Percentiles rank a stretch among this genome's conserved stretches.
Conservation (phyloP, 1,140 invertebrate species). For the Globodera rostochiensis region DNA sequence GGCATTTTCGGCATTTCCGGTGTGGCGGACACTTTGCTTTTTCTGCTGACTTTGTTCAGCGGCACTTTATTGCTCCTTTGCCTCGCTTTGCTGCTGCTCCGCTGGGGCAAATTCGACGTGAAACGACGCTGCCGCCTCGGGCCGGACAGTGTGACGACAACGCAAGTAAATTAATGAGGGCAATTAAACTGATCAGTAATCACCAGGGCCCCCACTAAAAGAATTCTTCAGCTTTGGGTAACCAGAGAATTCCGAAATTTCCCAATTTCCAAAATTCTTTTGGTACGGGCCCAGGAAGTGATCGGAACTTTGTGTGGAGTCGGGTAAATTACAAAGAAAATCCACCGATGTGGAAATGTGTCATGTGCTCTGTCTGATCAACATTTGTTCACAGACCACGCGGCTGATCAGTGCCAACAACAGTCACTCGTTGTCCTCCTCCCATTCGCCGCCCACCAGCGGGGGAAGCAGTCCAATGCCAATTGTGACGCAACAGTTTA, state of each 20-base stretch:
- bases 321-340: too few species aligned
- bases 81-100: conserved; percentile 16
- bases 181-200: too few species aligned
- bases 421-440: conserved; percentile 54
- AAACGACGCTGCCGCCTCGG: conserved; percentile 32
- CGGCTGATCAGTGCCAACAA: conserved; percentile 48
- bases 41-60: conserved; percentile 27
- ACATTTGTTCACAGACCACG: conserved; percentile 30
- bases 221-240: too few species aligned
- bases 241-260: too few species aligned
- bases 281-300: too few species aligned
- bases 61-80: conserved; percentile 8
- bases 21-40: conserved; percentile 17
- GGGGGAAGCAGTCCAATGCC: conserved; percentile 34
- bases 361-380: conserved; percentile 25
- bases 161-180: conserved; percentile 34
- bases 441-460: conserved; percentile 42
- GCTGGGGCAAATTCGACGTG: neutral
- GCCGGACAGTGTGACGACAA: conserved; percentile 38
- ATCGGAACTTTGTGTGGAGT: too few species aligned
- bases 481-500: conserved; percentile 15
- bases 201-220: too few species aligned
- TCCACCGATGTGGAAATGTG: too few species aligned
- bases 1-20: conserved; percentile 37
- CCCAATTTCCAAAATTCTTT: too few species aligned